phyloP scores from a whole-genome alignment of 2,888 invertebrate genomes.

The Microchrysa polita region DNA sequence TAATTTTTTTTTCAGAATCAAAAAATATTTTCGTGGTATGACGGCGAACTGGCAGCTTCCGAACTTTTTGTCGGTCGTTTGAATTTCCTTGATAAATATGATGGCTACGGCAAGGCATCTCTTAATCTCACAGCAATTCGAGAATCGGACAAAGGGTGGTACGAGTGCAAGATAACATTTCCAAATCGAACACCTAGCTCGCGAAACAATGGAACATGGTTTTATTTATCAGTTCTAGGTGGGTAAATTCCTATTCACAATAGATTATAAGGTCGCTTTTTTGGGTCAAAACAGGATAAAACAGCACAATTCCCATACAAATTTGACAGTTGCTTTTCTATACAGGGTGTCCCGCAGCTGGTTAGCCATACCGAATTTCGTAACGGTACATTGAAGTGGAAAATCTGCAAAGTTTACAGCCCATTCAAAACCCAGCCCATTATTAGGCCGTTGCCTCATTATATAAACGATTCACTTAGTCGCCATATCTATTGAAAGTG shows the following conservation, averaged over 20 bases:
- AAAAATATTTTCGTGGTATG: conserved; percentile 84
- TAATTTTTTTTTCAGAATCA: conserved; percentile 75
- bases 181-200: conserved; percentile 87
- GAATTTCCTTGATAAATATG: conserved; percentile 69
- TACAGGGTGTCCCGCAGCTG: too few species aligned
- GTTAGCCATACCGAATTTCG: too few species aligned
- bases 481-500: too few species aligned
- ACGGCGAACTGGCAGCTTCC: conserved; percentile 73
- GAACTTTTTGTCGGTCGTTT: conserved; percentile 80
- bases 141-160: conserved; percentile 91
- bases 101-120: conserved; percentile 69
- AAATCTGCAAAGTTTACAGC: too few species aligned
- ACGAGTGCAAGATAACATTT: conserved; percentile 88
- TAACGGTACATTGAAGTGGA: too few species aligned
- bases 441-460: too few species aligned
- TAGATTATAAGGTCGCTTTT: too few species aligned
- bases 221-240: conserved; percentile 89
- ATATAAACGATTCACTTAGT: too few species aligned
- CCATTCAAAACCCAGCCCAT: too few species aligned
- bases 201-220: conserved; percentile 90
- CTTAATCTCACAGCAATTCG: conserved; percentile 87
- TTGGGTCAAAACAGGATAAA: too few species aligned
- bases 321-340: too few species aligned
- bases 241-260: conserved; percentile 55
- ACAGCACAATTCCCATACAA: too few species aligned